phyloP scores from a whole-genome alignment of 2,797 vertebrate species.

The Lutjanus campechanus region DNA sequence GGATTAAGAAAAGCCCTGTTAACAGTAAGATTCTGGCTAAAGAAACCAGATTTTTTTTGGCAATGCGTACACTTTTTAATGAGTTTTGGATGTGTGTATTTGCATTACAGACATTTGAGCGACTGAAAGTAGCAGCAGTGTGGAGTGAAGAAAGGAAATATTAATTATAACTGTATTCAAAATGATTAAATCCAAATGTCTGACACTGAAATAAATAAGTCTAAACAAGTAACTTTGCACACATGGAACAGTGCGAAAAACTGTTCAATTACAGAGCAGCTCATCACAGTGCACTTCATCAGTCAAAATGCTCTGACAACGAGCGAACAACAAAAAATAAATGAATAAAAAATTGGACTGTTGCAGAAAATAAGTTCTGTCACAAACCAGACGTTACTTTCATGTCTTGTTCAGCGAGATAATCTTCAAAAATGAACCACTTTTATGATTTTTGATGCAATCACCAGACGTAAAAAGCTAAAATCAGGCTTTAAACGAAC shows the following conservation, averaged over 20 bases:
- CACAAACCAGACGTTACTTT: no score
- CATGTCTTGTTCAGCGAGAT: no score
- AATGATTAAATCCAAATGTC: not conserved
- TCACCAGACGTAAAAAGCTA: no score
- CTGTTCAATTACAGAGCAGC: not conserved
- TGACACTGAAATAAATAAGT: not conserved
- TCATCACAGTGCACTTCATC: not conserved
- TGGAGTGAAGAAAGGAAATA: not conserved
- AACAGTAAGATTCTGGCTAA: constrained; percentile 6
- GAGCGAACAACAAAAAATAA: not conserved
- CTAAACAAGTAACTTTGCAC: not conserved
- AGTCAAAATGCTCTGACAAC: not conserved
- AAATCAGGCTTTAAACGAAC: no score
- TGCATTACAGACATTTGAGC: constrained; percentile 7
- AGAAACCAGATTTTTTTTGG: constrained; percentile 1
- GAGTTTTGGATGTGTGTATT: not conserved
- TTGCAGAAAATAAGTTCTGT: no score
- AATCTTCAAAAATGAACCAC: no score
- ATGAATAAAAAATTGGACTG: not conserved
- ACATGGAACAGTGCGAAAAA: not conserved
- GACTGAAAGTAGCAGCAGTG: not conserved
- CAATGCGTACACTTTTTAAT: not conserved
- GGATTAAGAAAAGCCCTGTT: constrained; percentile 16
- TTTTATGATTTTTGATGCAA: no score
- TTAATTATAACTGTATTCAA: not conserved